Evolutionary conservation across 2,888 invertebrate genomes (phyloP), one percentile per base, ranked within the genome.

Genomic region (Buathra laborator): DNA sequence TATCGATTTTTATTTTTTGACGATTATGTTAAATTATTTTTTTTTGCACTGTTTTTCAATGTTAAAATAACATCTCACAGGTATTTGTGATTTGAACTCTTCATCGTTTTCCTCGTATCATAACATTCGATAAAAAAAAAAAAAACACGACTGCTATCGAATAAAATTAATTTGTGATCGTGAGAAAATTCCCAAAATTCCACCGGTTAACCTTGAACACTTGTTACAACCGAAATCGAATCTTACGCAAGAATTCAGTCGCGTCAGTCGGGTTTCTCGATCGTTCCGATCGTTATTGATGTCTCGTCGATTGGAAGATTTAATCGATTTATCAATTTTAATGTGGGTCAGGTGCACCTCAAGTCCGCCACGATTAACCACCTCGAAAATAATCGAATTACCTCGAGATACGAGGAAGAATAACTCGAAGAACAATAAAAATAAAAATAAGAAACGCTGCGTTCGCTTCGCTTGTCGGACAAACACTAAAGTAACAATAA

Each of bases 381-480:
- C 37, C 37, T 9, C 37, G 37, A 37, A 37, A 37, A 37, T 37
- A 37, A 9, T 37, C 37, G 37, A 37, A 37, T 0, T 9, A 37
- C 37, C 12, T 24, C 24, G 56, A 24, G 56, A 7, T 56, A 24
- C 46, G 56, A 24, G 12, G 56, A 24, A 19, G 56, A 56, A 12
- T 10, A 9, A 37, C 37, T 37, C 37, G 37, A 37, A 37, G 7
- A 37, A 37, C 2, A 37, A 37, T 7, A 24, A 24, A 24, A 24
- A 24, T 3, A 24, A 24, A 24, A 24, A 24, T 3, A 24, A 24
- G 3, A 24, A 53, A 53, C 46, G 19, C 24, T 12, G 10, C 48
- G 48, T 19, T 3, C 46, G n/a, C 44, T 16, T 68, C 78, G 78
- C 56, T 48, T n/a, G 68, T 32, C 46, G 68, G 70, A 68, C 46